A percentile compares a stretch with the other conserved stretches of the same genome.
These are phyloP conservation scores for Aplochiton taeniatus DNA, from an alignment of 2,797 vertebrate genomes.

Conservation along the genomic window DNA sequence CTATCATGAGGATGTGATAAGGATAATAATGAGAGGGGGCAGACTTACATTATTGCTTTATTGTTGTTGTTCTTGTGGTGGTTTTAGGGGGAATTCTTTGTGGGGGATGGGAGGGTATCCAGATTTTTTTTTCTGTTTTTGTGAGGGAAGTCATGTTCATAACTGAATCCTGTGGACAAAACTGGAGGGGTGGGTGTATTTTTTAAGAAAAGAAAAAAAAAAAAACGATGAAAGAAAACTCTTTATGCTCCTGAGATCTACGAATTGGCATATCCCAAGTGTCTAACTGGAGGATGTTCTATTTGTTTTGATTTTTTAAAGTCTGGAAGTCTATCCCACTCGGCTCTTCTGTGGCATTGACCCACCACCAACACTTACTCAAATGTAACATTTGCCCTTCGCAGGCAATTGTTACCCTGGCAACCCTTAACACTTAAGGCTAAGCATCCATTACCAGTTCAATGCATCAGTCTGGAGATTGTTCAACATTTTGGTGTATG, in stretches of 20 bases:
- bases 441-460: slow-evolving; percentile 46
- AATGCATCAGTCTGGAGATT: slow-evolving; percentile 55
- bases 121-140: slow-evolving; percentile 56
- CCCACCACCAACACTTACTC: slow-evolving; percentile 39
- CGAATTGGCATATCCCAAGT: slow-evolving; percentile 48
- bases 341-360: slow-evolving; percentile 43
- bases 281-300: slow-evolving; percentile 65
- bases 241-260: slow-evolving; percentile 67
- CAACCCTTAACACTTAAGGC: slow-evolving; percentile 50
- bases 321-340: slow-evolving; percentile 30
- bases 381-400: slow-evolving; percentile 48
- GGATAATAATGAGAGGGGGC: slow-evolving; percentile 2
- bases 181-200: slow-evolving; percentile 44
- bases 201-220: slow-evolving; percentile 28
- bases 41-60: slow-evolving; percentile 68
- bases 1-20: slow-evolving; percentile 26
- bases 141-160: slow-evolving; percentile 54
- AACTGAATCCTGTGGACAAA: slow-evolving; percentile 52
- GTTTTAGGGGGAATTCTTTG: slow-evolving; percentile 61
- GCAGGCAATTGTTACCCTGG: slow-evolving; percentile 48
- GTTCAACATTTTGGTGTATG: slow-evolving; percentile 51
- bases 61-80: slow-evolving; percentile 73
- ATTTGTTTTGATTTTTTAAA: slow-evolving; percentile 58
- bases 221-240: slow-evolving; percentile 37
- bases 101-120: slow-evolving; percentile 58